These are phyloP conservation scores for Teleiodes luculella DNA, from an alignment of 2,888 invertebrate species.

Conservation along the genomic window DNA sequence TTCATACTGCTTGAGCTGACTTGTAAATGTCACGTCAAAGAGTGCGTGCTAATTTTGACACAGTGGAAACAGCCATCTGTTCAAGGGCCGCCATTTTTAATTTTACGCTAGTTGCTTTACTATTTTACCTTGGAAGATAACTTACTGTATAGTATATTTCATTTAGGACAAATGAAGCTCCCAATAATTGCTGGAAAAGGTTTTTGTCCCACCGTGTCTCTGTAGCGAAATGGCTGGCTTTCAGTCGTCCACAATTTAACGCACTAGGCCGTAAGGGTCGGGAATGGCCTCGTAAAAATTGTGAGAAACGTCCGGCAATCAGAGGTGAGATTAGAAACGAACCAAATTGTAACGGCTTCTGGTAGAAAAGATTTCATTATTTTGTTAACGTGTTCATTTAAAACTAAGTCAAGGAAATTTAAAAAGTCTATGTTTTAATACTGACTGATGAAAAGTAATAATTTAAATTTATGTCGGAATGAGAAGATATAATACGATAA, in stretches of 20 bases:
- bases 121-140: not conserved
- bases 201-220: not conserved
- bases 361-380: not conserved
- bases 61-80: too few species aligned
- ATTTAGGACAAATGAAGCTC: not conserved
- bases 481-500: too few species aligned
- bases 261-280: conserved; percentile 36
- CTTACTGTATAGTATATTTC: not conserved
- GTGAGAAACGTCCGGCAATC: conserved; percentile 61
- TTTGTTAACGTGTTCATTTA: not conserved
- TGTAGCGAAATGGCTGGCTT: conserved; percentile 25
- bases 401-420: too few species aligned
- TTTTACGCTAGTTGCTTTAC: too few species aligned
- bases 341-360: not conserved
- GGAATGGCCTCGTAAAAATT: conserved; percentile 65
- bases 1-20: too few species aligned
- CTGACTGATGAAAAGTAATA: too few species aligned
- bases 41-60: too few species aligned
- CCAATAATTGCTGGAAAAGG: not conserved
- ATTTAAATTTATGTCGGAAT: too few species aligned
- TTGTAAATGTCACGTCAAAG: too few species aligned
- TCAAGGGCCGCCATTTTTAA: too few species aligned
- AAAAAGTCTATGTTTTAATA: too few species aligned
- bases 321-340: conserved; percentile 60
- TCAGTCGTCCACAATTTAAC: conserved; percentile 48